These are phyloP conservation scores for Caerostris extrusa DNA, from an alignment of 1,140 invertebrate species.

Conservation along the genomic window DNA sequence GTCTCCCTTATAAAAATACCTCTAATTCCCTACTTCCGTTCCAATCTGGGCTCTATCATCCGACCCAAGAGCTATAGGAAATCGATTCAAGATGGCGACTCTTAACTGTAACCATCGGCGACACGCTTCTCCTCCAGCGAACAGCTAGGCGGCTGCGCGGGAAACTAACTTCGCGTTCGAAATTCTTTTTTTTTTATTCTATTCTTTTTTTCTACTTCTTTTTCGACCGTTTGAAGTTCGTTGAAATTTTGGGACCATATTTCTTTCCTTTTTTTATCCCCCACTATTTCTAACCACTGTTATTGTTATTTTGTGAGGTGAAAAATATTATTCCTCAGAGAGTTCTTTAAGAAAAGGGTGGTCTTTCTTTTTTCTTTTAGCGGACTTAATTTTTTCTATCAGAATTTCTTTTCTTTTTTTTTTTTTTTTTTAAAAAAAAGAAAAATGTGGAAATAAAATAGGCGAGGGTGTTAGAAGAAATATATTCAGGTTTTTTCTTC, in stretches of 20 bases:
- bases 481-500: neutral
- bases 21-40: conserved; percentile 60
- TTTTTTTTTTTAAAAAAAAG: neutral
- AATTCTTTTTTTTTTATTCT: conserved; percentile 18
- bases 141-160: conserved; percentile 37
- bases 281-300: conserved; percentile 3
- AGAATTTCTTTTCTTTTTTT: neutral
- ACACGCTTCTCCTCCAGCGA: conserved; percentile 30
- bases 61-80: conserved; percentile 60
- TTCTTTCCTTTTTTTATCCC: conserved; percentile 5
- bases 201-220: neutral
- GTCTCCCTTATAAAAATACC: conserved; percentile 8
- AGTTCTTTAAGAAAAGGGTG: conserved; percentile 4
- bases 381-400: neutral
- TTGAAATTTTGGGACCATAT: neutral
- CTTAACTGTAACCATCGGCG: conserved; percentile 64
- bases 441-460: neutral
- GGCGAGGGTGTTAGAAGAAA: neutral
- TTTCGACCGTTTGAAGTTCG: neutral
- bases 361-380: neutral
- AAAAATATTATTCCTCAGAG: conserved; percentile 40
- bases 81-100: conserved; percentile 68
- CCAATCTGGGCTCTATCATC: conserved; percentile 68
- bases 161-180: conserved; percentile 28
- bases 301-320: conserved; percentile 65